Conservation (phyloP, 1,140 invertebrate genomes). For the Heterodera carotae region DNA sequence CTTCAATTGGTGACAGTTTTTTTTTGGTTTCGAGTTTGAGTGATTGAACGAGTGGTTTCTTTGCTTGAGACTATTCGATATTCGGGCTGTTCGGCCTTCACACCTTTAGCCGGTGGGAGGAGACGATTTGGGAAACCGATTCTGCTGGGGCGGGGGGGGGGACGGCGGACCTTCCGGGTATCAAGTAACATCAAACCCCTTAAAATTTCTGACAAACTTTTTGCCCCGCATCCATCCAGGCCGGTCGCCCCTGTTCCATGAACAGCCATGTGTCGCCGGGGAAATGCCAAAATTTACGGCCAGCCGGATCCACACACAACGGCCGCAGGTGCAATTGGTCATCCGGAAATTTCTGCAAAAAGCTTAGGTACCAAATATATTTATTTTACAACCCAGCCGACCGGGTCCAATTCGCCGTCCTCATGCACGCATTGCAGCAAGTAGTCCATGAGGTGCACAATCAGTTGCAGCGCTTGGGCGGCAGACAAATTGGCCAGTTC, state of each 20-base stretch:
- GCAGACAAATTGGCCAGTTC: constrained; percentile 15
- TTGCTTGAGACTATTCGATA: too few species aligned
- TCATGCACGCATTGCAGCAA: constrained; percentile 21
- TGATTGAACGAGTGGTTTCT: too few species aligned
- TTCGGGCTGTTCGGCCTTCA: too few species aligned
- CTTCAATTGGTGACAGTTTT: too few species aligned
- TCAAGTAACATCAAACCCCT: too few species aligned
- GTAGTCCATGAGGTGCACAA: constrained; percentile 16
- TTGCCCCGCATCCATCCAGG: constrained; percentile 7
- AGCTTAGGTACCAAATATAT: background rate
- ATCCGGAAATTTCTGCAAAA: constrained; percentile 27
- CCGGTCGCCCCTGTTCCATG: constrained; percentile 10
- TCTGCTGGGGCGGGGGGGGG: too few species aligned
- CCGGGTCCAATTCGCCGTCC: constrained; percentile 10
- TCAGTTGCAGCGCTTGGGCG: constrained; percentile 12
- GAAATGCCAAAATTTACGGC: constrained; percentile 33
- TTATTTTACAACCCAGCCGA: background rate
- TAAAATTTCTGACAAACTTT: constrained; percentile 10
- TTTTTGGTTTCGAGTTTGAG: too few species aligned
- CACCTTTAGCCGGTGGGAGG: too few species aligned
- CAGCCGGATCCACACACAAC: constrained; percentile 13
- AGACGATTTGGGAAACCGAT: background rate
- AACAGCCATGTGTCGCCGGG: constrained; percentile 27
- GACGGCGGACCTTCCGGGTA: too few species aligned
- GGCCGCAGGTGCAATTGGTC: constrained; percentile 15